Evolutionary conservation across 2,797 vertebrate species (phyloP).

Genomic region (Heteromormyrus szaboi): DNA sequence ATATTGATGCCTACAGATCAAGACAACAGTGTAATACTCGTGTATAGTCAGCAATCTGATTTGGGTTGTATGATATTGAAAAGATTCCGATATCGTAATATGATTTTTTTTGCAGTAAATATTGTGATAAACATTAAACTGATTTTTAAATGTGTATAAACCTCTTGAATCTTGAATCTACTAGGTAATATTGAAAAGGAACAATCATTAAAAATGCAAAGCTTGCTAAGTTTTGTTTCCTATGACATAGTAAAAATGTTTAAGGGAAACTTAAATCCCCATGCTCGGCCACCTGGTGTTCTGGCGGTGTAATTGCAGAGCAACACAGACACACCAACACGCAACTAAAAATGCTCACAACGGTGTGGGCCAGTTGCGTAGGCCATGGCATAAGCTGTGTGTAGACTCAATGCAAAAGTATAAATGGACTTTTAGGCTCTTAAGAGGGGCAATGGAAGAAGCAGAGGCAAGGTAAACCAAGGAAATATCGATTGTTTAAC

Average conservation of each 20-base stretch:
- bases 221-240: background rate
- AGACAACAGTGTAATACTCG: background rate
- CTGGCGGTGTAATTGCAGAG: background rate
- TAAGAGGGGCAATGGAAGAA: slow-evolving; percentile 17
- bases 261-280: background rate
- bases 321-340: background rate
- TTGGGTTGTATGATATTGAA: background rate
- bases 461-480: slow-evolving; percentile 23
- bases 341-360: background rate
- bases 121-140: background rate
- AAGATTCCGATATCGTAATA: background rate
- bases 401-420: background rate
- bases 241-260: background rate
- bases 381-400: background rate
- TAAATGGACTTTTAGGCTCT: background rate
- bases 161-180: no score
- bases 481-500: slow-evolving; percentile 29
- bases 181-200: background rate
- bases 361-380: background rate
- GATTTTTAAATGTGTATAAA: background rate
- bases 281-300: background rate
- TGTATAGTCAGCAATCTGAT: background rate
- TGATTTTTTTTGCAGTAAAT: background rate
- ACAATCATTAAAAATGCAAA: background rate
- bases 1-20: background rate